These are phyloP conservation scores for Mobula hypostoma DNA, from an alignment of 2,113 vertebrate genomes.

Conservation along the genomic window DNA sequence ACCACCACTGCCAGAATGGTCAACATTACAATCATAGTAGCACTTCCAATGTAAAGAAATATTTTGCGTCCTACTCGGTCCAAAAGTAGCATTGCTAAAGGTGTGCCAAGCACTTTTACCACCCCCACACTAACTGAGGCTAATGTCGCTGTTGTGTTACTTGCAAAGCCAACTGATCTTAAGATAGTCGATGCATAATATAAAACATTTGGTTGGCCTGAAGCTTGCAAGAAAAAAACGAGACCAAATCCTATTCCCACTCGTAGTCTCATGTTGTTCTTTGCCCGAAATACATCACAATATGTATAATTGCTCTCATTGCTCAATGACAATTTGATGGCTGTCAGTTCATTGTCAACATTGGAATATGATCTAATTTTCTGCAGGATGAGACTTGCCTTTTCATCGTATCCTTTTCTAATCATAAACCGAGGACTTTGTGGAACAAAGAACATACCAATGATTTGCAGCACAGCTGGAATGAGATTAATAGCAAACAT, in stretches of 20 bases:
- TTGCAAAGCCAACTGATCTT: conserved; percentile 84
- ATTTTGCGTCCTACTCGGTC: conserved; percentile 82
- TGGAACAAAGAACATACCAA: conserved; percentile 75
- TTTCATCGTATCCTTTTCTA: conserved; percentile 66
- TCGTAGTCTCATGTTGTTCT: conserved; percentile 79
- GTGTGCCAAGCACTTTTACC: conserved; percentile 80
- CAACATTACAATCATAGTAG: conserved; percentile 73
- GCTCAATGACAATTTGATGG: conserved; percentile 75
- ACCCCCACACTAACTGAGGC: conserved; percentile 86
- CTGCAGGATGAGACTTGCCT: conserved; percentile 67
- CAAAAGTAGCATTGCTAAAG: conserved; percentile 78
- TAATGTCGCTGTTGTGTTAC: conserved; percentile 78
- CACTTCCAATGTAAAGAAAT: conserved; percentile 78
- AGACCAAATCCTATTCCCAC: conserved; percentile 72
- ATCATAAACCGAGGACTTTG: conserved; percentile 87
- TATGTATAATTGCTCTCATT: conserved; percentile 76
- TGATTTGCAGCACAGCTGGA: conserved; percentile 70
- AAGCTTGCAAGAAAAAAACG: conserved; percentile 85
- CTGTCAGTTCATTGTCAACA: conserved; percentile 66
- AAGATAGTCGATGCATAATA: conserved; percentile 88
- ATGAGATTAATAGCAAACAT: conserved; percentile 81
- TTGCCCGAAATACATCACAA: conserved; percentile 72
- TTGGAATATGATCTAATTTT: conserved; percentile 60
- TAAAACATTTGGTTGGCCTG: conserved; percentile 87
- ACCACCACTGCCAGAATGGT: conserved; percentile 70